Conservation (phyloP, 2,797 vertebrate species). For the Melanotaenia nigrans region DNA sequence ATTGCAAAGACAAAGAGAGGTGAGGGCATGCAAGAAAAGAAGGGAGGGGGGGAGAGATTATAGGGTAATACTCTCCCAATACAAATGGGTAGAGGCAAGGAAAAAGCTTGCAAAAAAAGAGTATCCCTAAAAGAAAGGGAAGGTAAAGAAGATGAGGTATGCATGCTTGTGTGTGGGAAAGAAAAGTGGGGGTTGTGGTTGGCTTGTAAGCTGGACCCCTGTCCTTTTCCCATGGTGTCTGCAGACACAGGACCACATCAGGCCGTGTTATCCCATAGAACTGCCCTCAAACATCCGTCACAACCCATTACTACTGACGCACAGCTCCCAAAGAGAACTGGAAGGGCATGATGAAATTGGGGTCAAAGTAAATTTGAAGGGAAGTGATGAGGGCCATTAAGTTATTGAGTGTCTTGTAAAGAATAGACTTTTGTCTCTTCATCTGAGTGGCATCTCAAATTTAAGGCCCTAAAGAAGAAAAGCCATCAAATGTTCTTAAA, state of each 20-base stretch:
- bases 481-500: conserved; percentile 31
- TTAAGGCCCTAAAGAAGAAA: conserved; percentile 36
- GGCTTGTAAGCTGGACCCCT: conserved; percentile 49
- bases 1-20: conserved; percentile 48
- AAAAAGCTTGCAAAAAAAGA: conserved; percentile 12
- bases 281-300: conserved; percentile 77
- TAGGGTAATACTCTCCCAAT: conserved; percentile 24
- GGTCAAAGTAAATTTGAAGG: conserved; percentile 76
- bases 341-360: conserved; percentile 74
- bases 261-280: conserved; percentile 70
- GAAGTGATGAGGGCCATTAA: conserved; percentile 66
- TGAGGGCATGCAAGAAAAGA: conserved; percentile 29
- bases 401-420: conserved; percentile 67
- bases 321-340: conserved; percentile 65
- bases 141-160: conserved; percentile 22
- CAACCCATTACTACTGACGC: conserved; percentile 80
- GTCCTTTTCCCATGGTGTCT: conserved; percentile 78
- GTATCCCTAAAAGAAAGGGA: conserved; percentile 19
- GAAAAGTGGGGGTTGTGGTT: conserved; percentile 1
- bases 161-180: conserved; percentile 6
- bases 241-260: conserved; percentile 63
- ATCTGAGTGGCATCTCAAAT: conserved; percentile 50
- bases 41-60: conserved; percentile 25
- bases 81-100: conserved; percentile 3
- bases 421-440: conserved; percentile 65